A percentile compares a stretch with the other conserved stretches of the same genome.
Conservation (phyloP, 2,888 invertebrate genomes). For the Drosophila mimica region DNA sequence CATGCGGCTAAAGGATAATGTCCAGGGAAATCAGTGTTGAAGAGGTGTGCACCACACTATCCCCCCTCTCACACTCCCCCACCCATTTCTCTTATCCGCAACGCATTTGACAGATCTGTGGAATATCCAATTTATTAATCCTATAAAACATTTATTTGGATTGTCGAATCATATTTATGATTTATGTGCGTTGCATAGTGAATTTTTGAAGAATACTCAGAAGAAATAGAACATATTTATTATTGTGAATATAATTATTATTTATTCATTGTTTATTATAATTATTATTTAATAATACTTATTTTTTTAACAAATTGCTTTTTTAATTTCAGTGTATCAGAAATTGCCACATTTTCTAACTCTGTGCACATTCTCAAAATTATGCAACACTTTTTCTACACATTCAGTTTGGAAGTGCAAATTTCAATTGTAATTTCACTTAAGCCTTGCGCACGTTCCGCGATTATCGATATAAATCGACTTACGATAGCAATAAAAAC, state of each 20-base stretch:
- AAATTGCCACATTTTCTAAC: too few relatives aligned
- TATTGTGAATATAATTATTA: not conserved
- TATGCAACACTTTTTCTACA: not conserved
- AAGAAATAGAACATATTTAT: not conserved
- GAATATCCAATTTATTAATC: conserved; percentile 18
- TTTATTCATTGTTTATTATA: too few relatives aligned
- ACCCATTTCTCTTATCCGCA: not conserved
- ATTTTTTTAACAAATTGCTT: too few relatives aligned
- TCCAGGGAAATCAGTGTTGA: conserved; percentile 63
- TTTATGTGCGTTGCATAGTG: not conserved
- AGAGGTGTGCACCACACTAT: not conserved
- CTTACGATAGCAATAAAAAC: not conserved
- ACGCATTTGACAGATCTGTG: conserved; percentile 9
- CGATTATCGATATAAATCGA: not conserved
- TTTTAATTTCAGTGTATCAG: too few relatives aligned
- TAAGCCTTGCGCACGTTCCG: too few relatives aligned
- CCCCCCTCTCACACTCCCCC: not conserved
- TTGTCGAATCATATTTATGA: not conserved
- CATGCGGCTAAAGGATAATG: conserved; percentile 45
- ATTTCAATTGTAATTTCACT: too few relatives aligned
- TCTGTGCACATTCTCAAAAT: too few relatives aligned
- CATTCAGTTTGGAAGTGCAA: too few relatives aligned
- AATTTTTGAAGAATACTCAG: not conserved
- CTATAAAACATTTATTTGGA: not conserved
- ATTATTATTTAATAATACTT: too few relatives aligned